Evolutionary conservation across 1,140 invertebrate species (phyloP), one percentile per base, ranked within the genome.

Genomic region (Temnothorax nylanderi): DNA sequence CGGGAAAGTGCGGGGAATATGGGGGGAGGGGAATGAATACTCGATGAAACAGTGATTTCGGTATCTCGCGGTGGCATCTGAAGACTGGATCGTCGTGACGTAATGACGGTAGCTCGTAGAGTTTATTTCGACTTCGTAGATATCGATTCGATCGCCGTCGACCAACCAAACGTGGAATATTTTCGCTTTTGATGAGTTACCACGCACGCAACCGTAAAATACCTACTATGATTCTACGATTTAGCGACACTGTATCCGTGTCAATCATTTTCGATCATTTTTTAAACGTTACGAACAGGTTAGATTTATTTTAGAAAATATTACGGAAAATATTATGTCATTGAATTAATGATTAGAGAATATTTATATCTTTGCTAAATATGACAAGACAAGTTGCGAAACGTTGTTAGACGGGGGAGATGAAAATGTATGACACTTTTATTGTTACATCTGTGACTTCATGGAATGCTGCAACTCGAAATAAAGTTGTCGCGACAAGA

Each of bases 91-190:
- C 84, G 87, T 78, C 82, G 69, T 89, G 88, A 86, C 87, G 88
- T 84, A 89, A 88, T 65, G 51, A n/a, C 58, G 82, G 71, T 44
- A 58, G 67, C 67, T 64, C 82, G 75, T 69, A 32, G 13, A 44
- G 58, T 89, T 89, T 89, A 86, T 89, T 89, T 89, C 88, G 75
- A 65, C 87, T 86, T 47, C 37, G 18, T n/a, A 51, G 41, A 41
- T 89, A 88, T 89, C 81, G 88, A 88, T 89, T 86, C 54, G 72
- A 85, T 77, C 32, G 58, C 49, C n/a, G 47, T 41, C 65, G 80
- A 18, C 44, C 54, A 60, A 81, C 21, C 65, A 60, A 44, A 74
- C 69, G 54, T 41, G 41, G 7, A 84, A 62, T 84, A 75, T 84
- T 74, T 74, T 75, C 69, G 54, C 54, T 47, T 69, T 75, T 84